Base-by-base conservation (phyloP, 1,140 invertebrate species). In the Cotesia chilonis region DNA sequence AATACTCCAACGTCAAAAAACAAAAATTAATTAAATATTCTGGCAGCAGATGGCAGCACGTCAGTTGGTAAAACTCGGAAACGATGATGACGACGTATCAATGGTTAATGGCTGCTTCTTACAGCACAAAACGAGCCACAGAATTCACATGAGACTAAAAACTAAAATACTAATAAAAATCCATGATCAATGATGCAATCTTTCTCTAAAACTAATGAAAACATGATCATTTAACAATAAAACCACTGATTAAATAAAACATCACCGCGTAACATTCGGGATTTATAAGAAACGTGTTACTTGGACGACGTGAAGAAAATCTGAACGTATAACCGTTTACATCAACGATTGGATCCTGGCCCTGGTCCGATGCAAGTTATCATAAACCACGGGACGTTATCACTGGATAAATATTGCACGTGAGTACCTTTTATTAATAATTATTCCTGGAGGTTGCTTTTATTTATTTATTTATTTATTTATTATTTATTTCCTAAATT, bases 121-220 rank as follows among this genome's bases (percentile, higher is more conserved):
- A 78, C 74, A 78, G 76, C 74, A 76, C 66, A 73, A 79, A 79
- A 55, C 78, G 77, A 79, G 4, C 77, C 73, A 76, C 66, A 75
- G 73, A 79, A 79, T 59, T 77, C 78, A 79, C 76, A 82, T 81
- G 82, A 81, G 75, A 81, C 80, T 83, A 80, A 74, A 75, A 79
- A 81, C 79, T 80, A 74, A 78, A 80, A 84, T 84, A 47, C 83
- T 75, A 83, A 76, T 80, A 75, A 81, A 82, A 83, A 79, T 77
- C 77, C 71, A 83, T 82, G 81, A 79, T 75, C 79, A 73, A 82
- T 83, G 81, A 83, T 84, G 81, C 81, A 51, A 84, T 84, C 82
- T 78, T 73, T 71, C 73, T 57, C 67, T 76, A 74, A 71, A 80
- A 76, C 54, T 72, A 72, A 71, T 81, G 75, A 82, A 78, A 82